A percentile compares a stretch with the other conserved stretches of the same genome.
These are phyloP conservation scores for Spodoptera littoralis DNA, from an alignment of 2,888 invertebrate species.

Conservation along the genomic window DNA sequence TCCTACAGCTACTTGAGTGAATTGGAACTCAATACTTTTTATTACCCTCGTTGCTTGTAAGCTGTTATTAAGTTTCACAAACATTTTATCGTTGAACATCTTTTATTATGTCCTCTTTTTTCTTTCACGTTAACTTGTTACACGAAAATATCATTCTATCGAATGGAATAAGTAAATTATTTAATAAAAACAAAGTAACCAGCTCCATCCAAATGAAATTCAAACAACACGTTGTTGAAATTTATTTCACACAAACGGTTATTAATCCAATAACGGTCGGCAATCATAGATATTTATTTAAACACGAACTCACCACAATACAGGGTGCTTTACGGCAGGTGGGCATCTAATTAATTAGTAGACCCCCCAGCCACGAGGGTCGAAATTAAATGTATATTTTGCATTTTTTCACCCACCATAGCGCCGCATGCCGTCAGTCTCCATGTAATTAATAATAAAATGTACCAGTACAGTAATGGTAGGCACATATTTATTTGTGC, in stretches of 20 bases:
- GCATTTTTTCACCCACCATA: conserved; percentile 77
- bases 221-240: conserved; percentile 25
- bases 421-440: conserved; percentile 72
- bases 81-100: conserved; percentile 19
- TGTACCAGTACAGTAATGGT: conserved; percentile 58
- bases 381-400: conserved; percentile 85
- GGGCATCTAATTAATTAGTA: conserved; percentile 84
- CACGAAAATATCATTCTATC: conserved; percentile 5
- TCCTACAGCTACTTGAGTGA: conserved; percentile 34
- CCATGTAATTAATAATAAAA: conserved; percentile 78
- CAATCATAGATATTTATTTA: conserved; percentile 64
- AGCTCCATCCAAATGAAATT: conserved; percentile 19
- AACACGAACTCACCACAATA: conserved; percentile 67
- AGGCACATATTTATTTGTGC: conserved; percentile 55
- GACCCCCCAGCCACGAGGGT: conserved; percentile 73
- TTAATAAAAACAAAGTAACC: conserved; percentile 6
- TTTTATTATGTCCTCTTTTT: conserved; percentile 1
- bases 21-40: conserved; percentile 51
- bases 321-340: conserved; percentile 79
- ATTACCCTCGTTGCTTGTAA: conserved; percentile 31
- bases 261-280: conserved; percentile 48
- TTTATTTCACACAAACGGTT: conserved; percentile 36
- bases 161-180: conserved; percentile 11
- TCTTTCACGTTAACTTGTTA: neutral
- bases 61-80: conserved; percentile 22